These are phyloP conservation scores for Bombus confusus DNA, from an alignment of 1,140 invertebrate species.

Conservation along the genomic window DNA sequence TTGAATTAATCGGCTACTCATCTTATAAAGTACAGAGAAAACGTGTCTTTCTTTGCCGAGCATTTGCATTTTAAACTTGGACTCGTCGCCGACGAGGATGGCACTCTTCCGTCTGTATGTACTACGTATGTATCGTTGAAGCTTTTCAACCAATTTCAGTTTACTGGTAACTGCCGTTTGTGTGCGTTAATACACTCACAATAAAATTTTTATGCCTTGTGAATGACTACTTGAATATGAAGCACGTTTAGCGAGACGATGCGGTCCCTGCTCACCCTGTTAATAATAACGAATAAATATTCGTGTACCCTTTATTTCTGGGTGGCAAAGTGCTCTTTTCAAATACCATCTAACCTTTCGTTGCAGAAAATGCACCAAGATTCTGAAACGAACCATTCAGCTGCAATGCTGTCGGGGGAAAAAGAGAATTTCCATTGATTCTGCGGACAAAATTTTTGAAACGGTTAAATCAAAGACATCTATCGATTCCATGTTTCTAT, in stretches of 20 bases:
- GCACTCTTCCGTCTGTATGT: neutral
- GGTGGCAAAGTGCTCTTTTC: slow-evolving; percentile 5
- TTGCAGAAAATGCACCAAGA: neutral
- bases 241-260: slow-evolving; percentile 38
- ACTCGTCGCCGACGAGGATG: neutral
- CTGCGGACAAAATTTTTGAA: neutral
- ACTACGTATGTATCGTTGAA: neutral
- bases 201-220: slow-evolving; percentile 20
- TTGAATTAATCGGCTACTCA: slow-evolving; percentile 1
- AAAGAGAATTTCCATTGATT: neutral
- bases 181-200: neutral
- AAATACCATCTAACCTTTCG: neutral
- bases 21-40: neutral
- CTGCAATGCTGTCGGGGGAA: too few relatives aligned
- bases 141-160: neutral
- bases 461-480: neutral
- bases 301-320: neutral
- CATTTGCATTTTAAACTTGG: slow-evolving; percentile 25
- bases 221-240: slow-evolving; percentile 21
- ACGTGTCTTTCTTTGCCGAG: neutral
- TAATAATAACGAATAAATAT: slow-evolving; percentile 13
- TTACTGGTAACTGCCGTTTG: neutral
- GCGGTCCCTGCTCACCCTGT: neutral
- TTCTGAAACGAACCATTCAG: neutral
- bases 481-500: neutral